A percentile compares a stretch with the other conserved stretches of the same genome.
These are phyloP conservation scores for Haliclona indistincta DNA, from an alignment of 37 sponge, comb jelly and placozoan genomes.

Conservation along the genomic window DNA sequence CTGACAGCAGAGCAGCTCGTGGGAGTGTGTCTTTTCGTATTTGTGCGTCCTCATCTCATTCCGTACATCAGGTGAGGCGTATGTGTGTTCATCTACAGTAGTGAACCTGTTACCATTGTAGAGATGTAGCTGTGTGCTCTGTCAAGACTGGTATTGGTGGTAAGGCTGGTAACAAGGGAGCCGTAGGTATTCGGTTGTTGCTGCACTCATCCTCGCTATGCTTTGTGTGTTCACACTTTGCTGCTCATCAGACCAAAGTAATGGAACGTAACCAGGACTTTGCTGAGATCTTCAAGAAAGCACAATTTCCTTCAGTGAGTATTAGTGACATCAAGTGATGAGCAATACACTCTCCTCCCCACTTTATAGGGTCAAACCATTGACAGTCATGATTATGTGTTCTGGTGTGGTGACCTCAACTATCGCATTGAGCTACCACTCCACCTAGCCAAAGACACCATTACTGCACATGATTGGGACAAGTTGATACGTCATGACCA, in stretches of 20 bases:
- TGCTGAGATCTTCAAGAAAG: conserved; percentile 75
- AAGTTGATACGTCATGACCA: conserved; percentile 79
- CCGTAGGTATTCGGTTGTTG: conserved; percentile 87
- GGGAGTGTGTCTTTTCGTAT: conserved; percentile 95
- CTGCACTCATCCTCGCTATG: conserved; percentile 85
- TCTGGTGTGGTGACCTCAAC: conserved; percentile 99
- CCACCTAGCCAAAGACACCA: conserved; percentile 70
- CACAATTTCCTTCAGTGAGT: conserved; percentile 72
- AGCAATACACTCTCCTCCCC: not conserved
- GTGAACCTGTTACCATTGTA: not conserved
- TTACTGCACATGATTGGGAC: conserved; percentile 60
- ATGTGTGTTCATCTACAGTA: not conserved
- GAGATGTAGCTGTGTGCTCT: conserved; percentile 76
- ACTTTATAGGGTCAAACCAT: conserved; percentile 71
- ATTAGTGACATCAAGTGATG: not conserved
- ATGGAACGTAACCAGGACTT: conserved; percentile 90
- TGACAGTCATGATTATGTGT: conserved; percentile 93
- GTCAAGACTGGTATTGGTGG: conserved; percentile 98
- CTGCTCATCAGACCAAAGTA: conserved; percentile 94
- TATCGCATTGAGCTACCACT: conserved; percentile 94
- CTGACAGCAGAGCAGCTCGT: conserved; percentile 96
- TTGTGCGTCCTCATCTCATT: conserved; percentile 80
- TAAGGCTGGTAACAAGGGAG: conserved; percentile 98
- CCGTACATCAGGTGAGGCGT: conserved; percentile 76
- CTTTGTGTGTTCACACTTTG: conserved; percentile 98